These are phyloP conservation scores for Ophion costatus DNA, from an alignment of 2,888 invertebrate genomes.

Conservation along the genomic window DNA sequence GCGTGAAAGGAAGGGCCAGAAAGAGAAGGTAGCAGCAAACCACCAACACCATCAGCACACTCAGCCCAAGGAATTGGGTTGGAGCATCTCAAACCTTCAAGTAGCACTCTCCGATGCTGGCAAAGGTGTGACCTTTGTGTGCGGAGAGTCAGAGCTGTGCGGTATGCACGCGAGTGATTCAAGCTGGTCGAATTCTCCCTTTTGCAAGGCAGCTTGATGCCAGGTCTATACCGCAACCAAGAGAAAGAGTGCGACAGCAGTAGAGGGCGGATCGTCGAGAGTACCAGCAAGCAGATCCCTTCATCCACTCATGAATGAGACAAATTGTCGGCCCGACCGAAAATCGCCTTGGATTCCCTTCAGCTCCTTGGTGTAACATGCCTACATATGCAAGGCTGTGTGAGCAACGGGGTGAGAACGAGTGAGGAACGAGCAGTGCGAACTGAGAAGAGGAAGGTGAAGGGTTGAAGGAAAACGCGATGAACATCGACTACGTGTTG, in stretches of 20 bases:
- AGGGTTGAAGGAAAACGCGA: conserved; percentile 22
- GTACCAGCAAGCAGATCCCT: conserved; percentile 43
- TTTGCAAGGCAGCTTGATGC: conserved; percentile 6
- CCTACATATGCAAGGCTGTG: conserved; percentile 20
- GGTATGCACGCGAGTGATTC: conserved; percentile 33
- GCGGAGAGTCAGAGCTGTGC: conserved; percentile 29
- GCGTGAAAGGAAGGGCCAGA: not conserved
- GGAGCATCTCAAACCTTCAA: conserved; percentile 54
- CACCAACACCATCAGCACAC: conserved; percentile 24
- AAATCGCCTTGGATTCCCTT: conserved; percentile 28
- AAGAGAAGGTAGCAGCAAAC: conserved; percentile 8
- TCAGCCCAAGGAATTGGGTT: conserved; percentile 12
- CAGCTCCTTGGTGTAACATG: conserved; percentile 46
- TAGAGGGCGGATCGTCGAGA: not conserved
- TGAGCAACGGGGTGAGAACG: not conserved
- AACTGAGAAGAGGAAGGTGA: conserved; percentile 11
- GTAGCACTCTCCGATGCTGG: conserved; percentile 14
- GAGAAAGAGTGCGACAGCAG: conserved; percentile 6
- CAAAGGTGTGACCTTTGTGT: conserved; percentile 24
- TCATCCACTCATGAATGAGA: conserved; percentile 65
- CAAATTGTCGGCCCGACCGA: conserved; percentile 60
- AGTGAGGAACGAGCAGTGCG: conserved; percentile 29
- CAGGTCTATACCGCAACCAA: not conserved
- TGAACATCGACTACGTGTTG: conserved; percentile 35
- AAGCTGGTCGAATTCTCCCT: conserved; percentile 44